These are phyloP conservation scores for Zeus faber DNA, from an alignment of 2,113 vertebrate species.

Conservation along the genomic window DNA sequence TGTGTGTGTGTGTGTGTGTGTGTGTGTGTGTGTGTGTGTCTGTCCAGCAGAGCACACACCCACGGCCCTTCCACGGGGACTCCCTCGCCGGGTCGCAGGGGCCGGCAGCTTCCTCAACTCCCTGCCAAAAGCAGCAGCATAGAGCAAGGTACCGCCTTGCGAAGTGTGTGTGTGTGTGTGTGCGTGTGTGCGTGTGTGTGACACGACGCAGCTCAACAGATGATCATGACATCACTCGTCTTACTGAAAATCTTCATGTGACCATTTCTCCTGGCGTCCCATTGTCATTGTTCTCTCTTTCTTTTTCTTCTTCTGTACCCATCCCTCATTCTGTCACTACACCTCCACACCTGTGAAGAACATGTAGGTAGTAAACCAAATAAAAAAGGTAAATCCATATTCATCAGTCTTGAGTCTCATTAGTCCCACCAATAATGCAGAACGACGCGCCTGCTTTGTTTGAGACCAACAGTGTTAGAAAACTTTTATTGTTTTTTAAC, in stretches of 20 bases:
- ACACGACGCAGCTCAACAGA: background rate
- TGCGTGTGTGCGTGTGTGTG: constrained; percentile 4
- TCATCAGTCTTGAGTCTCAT: background rate
- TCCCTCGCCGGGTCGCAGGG: constrained; percentile 82
- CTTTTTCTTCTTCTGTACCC: constrained; percentile 18
- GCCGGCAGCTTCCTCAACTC: constrained; percentile 92
- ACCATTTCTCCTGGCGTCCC: background rate
- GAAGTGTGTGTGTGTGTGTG: constrained; percentile 1
- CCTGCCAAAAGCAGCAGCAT: constrained; percentile 90
- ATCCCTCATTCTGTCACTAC: constrained; percentile 22
- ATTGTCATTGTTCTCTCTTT: constrained; percentile 4
- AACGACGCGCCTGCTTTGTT: too few species aligned
- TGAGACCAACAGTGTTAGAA: too few species aligned
- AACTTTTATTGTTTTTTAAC: too few species aligned
- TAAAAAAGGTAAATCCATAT: constrained; percentile 34
- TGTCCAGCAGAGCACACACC: constrained; percentile 77
- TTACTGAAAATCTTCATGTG: background rate
- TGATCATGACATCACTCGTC: background rate
- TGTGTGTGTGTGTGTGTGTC: constrained; percentile 37
- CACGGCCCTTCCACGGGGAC: constrained; percentile 81
- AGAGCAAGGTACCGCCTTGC: constrained; percentile 90
- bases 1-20: background rate
- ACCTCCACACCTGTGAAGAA: constrained; percentile 28
- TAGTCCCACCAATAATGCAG: too few species aligned
- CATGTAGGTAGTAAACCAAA: constrained; percentile 37